Percentiles rank a stretch among this genome's conserved stretches.
Evolutionary conservation across 2,888 invertebrate species (phyloP).

Genomic region (Portevinia maculata): DNA sequence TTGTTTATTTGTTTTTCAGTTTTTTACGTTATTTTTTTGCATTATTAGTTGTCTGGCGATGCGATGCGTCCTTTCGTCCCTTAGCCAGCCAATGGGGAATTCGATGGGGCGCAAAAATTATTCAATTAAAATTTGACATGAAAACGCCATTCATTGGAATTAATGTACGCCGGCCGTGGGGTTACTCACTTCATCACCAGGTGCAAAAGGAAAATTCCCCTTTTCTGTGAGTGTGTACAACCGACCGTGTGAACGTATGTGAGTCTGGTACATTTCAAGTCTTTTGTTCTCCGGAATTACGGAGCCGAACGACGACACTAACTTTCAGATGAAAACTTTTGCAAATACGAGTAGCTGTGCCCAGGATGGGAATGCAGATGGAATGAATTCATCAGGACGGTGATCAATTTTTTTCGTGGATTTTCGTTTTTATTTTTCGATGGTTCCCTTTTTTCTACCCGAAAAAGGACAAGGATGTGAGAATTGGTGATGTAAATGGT

Average conservation of each 20-base stretch:
- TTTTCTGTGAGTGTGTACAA: not conserved
- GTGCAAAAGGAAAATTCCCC: constrained; percentile 41
- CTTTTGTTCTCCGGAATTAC: constrained; percentile 34
- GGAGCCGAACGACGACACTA: constrained; percentile 5
- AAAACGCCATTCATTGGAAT: constrained; percentile 68
- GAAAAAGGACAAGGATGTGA: constrained; percentile 36
- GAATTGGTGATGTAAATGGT: constrained; percentile 21
- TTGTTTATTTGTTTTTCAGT: constrained; percentile 66
- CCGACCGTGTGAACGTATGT: not conserved
- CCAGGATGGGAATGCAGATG: constrained; percentile 37
- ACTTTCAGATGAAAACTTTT: constrained; percentile 38
- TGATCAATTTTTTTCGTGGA: no score
- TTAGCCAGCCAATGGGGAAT: constrained; percentile 43
- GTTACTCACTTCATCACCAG: constrained; percentile 3
- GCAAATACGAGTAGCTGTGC: constrained; percentile 1
- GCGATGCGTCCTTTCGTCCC: constrained; percentile 26
- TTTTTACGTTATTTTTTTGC: constrained; percentile 26
- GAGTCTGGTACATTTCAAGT: constrained; percentile 36
- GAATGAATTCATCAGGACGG: constrained; percentile 55
- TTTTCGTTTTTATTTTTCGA: constrained; percentile 9
- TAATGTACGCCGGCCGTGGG: constrained; percentile 6
- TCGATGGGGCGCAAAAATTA: constrained; percentile 69
- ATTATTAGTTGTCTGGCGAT: constrained; percentile 6
- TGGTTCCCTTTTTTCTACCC: not conserved
- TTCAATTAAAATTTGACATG: constrained; percentile 73